Evolutionary conservation across 2,113 vertebrate species (phyloP).

Genomic region (Clarias batrachus): DNA sequence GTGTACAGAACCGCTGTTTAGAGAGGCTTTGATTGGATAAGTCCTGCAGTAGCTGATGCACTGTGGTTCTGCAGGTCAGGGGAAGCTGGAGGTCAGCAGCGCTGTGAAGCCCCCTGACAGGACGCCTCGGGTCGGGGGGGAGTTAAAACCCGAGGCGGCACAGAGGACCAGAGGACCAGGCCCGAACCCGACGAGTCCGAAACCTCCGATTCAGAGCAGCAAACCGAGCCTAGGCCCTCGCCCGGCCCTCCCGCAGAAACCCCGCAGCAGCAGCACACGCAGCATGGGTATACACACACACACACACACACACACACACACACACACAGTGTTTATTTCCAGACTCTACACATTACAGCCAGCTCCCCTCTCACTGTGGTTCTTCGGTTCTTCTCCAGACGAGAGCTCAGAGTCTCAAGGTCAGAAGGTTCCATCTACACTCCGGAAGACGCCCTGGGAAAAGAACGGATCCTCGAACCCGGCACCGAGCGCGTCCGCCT

Average conservation of each 20-base stretch:
- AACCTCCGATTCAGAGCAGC: slow-evolving; percentile 78
- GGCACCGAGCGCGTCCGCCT: slow-evolving; percentile 65
- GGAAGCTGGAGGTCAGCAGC: slow-evolving; percentile 62
- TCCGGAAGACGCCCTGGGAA: slow-evolving; percentile 82
- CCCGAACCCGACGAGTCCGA: slow-evolving; percentile 77
- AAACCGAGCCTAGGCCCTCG: slow-evolving; percentile 82
- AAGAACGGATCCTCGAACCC: slow-evolving; percentile 81
- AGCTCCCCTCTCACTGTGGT: not conserved
- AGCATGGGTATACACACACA: slow-evolving; percentile 74
- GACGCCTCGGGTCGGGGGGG: slow-evolving; percentile 65
- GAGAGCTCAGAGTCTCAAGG: slow-evolving; percentile 81
- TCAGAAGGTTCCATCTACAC: slow-evolving; percentile 72
- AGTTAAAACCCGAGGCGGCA: slow-evolving; percentile 76
- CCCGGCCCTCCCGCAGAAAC: slow-evolving; percentile 86
- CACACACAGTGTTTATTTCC: too few relatives aligned
- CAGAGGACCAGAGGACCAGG: slow-evolving; percentile 72
- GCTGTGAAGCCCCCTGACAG: slow-evolving; percentile 73
- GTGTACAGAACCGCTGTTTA: not conserved
- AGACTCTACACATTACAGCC: not conserved
- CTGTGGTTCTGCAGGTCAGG: slow-evolving; percentile 62
- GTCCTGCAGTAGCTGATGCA: not conserved
- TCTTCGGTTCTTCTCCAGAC: slow-evolving; percentile 68
- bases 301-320: not conserved
- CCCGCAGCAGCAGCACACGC: slow-evolving; percentile 72
- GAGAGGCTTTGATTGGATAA: too few relatives aligned